These are phyloP conservation scores for Caenorhabditis sulstoni DNA, from an alignment of 2,888 invertebrate species.

Conservation along the genomic window DNA sequence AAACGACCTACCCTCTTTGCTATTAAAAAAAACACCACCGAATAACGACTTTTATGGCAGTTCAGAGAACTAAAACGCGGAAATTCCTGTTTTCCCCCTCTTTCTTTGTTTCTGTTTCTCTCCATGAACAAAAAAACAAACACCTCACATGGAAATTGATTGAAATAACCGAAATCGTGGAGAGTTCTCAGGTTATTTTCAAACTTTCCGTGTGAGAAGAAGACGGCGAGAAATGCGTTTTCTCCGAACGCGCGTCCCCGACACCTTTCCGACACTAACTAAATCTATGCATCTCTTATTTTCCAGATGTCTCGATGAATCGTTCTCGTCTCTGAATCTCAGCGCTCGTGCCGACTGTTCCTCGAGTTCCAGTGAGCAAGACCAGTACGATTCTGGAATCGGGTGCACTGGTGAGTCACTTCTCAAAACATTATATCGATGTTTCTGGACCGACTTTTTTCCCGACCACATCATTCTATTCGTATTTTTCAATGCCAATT, in stretches of 20 bases:
- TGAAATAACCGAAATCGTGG: no score
- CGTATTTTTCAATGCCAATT: conserved; percentile 7
- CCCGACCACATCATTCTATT: neutral
- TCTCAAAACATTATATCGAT: conserved; percentile 7
- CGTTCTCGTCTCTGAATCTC: conserved; percentile 47
- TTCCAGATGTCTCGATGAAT: conserved; percentile 64
- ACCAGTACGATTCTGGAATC: conserved; percentile 58
- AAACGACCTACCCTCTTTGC: neutral
- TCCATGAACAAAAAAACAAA: no score
- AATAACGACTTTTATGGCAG: neutral
- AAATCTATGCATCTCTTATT: conserved; percentile 44
- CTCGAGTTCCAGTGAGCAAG: conserved; percentile 57
- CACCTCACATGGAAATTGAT: no score
- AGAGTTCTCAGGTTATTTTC: no score
- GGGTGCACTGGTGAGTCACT: conserved; percentile 55
- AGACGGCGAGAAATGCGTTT: neutral
- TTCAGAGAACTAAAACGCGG: neutral
- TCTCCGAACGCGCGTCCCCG: conserved; percentile 2
- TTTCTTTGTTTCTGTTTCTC: neutral
- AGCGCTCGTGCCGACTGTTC: conserved; percentile 57
- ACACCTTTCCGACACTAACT: conserved; percentile 12
- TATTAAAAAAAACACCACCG: neutral
- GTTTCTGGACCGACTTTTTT: neutral
- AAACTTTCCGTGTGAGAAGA: neutral
- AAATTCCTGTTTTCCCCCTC: conserved; percentile 15